Conservation (phyloP, 2,888 invertebrate species). For the Eumacrocentrus americanus region DNA sequence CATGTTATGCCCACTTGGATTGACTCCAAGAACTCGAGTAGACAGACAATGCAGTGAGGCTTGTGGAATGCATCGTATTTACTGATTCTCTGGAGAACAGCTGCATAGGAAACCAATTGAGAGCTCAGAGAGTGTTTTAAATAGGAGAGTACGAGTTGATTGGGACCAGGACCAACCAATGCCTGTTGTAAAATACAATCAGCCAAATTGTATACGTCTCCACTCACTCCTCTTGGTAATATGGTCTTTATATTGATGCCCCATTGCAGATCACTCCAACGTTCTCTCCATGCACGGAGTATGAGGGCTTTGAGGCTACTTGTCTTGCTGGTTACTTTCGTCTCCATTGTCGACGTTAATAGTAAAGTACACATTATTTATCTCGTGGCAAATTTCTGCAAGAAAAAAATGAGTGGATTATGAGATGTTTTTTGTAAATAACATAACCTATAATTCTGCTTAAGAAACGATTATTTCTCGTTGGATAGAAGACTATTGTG, state of each 20-base stretch:
- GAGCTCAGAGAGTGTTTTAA: slow-evolving; percentile 90
- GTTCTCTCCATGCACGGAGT: slow-evolving; percentile 89
- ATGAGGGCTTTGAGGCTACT: slow-evolving; percentile 80
- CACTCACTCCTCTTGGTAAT: slow-evolving; percentile 85
- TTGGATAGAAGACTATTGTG: too few relatives aligned
- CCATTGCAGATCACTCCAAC: slow-evolving; percentile 96
- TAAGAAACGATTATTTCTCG: neutral
- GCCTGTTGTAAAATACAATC: slow-evolving; percentile 95
- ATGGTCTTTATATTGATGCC: slow-evolving; percentile 94
- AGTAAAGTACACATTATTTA: slow-evolving; percentile 41
- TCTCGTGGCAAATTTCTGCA: neutral
- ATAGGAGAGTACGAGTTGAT: slow-evolving; percentile 88
- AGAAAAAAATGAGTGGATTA: neutral
- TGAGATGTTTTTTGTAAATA: neutral
- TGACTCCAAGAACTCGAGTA: slow-evolving; percentile 84
- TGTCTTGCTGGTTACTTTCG: slow-evolving; percentile 83
- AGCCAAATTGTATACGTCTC: slow-evolving; percentile 91
- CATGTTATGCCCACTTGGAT: slow-evolving; percentile 69
- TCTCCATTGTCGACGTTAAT: slow-evolving; percentile 68
- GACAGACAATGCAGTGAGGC: slow-evolving; percentile 84
- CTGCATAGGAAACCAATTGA: slow-evolving; percentile 88
- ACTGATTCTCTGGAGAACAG: slow-evolving; percentile 85
- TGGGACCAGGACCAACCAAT: slow-evolving; percentile 90
- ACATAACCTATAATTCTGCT: neutral
- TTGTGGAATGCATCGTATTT: slow-evolving; percentile 88